A percentile compares a stretch with the other conserved stretches of the same genome.
Evolutionary conservation across 2,113 vertebrate species (phyloP).

Genomic region (Nansenia antarctica): DNA sequence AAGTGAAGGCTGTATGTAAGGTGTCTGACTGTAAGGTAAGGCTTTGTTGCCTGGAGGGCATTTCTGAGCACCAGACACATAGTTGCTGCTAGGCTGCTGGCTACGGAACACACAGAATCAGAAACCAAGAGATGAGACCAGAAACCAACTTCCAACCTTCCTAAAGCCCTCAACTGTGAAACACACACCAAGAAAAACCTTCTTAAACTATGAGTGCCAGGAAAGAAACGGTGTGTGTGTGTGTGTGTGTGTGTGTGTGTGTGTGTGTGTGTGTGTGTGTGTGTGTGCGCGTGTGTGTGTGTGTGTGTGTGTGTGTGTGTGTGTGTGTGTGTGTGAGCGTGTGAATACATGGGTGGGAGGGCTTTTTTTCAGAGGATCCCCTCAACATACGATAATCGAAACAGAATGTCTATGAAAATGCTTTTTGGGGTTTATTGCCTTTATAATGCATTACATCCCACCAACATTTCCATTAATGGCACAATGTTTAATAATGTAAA

Average conservation of each 20-base stretch:
- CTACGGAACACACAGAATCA: no score
- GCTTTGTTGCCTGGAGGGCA: no score
- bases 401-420: slow-evolving; percentile 43
- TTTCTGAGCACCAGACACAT: no score
- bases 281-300: slow-evolving; percentile 15
- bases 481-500: slow-evolving; percentile 12
- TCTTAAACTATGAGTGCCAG: slow-evolving; percentile 27
- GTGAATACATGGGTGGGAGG: background rate
- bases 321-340: slow-evolving; percentile 14
- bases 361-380: background rate
- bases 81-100: no score
- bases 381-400: slow-evolving; percentile 29
- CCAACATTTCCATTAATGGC: slow-evolving; percentile 4
- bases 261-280: slow-evolving; percentile 5
- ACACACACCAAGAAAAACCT: slow-evolving; percentile 37
- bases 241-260: background rate
- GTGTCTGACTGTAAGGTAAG: no score
- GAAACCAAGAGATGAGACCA: no score
- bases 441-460: slow-evolving; percentile 13
- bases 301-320: slow-evolving; percentile 9
- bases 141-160: no score
- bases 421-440: slow-evolving; percentile 13
- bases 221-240: slow-evolving; percentile 40
- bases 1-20: no score
- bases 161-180: slow-evolving; percentile 17